Evolutionary conservation across 2,888 invertebrate genomes (phyloP).

Genomic region (Aleiodes leptofemur): DNA sequence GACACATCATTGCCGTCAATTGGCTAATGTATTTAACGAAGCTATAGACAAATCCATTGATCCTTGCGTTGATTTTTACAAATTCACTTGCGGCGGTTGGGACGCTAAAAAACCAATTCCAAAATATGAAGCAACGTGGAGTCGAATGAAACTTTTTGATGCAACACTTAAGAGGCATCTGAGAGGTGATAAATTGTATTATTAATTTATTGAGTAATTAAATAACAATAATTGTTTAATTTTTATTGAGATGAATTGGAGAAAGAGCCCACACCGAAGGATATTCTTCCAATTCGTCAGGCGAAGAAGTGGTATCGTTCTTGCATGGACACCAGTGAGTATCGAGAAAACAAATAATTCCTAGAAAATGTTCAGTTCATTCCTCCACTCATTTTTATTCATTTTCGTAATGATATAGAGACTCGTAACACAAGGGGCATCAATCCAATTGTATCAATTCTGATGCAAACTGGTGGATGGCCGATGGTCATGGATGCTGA

Average conservation of each 20-base stretch:
- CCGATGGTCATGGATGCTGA: conserved; percentile 57
- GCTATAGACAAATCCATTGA: neutral
- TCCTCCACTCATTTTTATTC: neutral
- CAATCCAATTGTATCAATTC: conserved; percentile 52
- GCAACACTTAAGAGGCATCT: conserved; percentile 15
- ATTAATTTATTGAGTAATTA: too few relatives aligned
- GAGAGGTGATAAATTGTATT: neutral
- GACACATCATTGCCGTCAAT: too few relatives aligned
- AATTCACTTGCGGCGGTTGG: conserved; percentile 61
- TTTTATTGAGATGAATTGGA: conserved; percentile 52
- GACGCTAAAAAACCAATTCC: conserved; percentile 52
- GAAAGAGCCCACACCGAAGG: conserved; percentile 40
- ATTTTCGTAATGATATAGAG: neutral
- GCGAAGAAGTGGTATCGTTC: conserved; percentile 59
- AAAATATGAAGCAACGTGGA: conserved; percentile 52
- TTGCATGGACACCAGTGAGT: conserved; percentile 48
- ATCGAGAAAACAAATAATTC: neutral
- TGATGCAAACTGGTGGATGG: too few relatives aligned
- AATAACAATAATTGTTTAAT: too few relatives aligned
- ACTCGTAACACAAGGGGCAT: conserved; percentile 51
- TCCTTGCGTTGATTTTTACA: conserved; percentile 54
- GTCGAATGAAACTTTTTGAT: conserved; percentile 48
- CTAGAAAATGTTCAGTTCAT: conserved; percentile 40
- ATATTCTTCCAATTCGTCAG: conserved; percentile 56
- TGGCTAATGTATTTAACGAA: too few relatives aligned